Evolutionary conservation across 1,140 invertebrate species (phyloP).

Genomic region (Drosophila littoralis): DNA sequence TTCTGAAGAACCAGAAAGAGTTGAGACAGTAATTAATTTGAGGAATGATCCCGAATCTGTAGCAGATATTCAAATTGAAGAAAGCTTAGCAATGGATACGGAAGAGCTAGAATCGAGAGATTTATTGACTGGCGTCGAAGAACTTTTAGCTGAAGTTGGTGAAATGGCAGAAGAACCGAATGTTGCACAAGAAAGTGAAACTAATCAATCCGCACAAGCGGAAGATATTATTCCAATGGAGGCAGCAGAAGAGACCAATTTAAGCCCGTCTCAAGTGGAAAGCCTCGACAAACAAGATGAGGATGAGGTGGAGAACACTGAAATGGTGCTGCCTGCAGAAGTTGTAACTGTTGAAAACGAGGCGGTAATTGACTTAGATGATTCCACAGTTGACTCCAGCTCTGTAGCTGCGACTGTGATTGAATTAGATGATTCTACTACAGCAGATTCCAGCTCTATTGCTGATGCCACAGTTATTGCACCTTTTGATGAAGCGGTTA

Average conservation of each 20-base stretch:
- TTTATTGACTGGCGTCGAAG: not conserved
- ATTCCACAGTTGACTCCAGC: not conserved
- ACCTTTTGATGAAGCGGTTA: not conserved
- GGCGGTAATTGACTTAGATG: not conserved
- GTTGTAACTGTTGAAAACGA: not conserved
- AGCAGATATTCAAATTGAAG: not conserved
- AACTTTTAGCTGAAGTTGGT: not conserved
- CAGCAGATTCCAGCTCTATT: not conserved
- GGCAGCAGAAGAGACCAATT: not conserved
- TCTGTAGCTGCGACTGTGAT: not conserved
- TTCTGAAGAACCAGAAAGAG: too few species aligned
- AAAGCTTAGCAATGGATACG: not conserved
- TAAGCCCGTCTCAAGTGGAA: not conserved
- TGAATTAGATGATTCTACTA: conserved; percentile 5
- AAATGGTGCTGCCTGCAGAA: not conserved
- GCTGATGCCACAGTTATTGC: not conserved
- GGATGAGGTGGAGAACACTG: not conserved
- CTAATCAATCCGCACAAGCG: not conserved
- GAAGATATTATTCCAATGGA: not conserved
- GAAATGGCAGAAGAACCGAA: not conserved
- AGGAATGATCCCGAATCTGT: too few species aligned
- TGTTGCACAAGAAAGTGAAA: not conserved
- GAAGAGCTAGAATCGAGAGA: not conserved
- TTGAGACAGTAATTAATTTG: too few species aligned
- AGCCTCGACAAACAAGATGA: not conserved